Conservation (phyloP, 2,113 vertebrate genomes). For the Morone chrysops region DNA sequence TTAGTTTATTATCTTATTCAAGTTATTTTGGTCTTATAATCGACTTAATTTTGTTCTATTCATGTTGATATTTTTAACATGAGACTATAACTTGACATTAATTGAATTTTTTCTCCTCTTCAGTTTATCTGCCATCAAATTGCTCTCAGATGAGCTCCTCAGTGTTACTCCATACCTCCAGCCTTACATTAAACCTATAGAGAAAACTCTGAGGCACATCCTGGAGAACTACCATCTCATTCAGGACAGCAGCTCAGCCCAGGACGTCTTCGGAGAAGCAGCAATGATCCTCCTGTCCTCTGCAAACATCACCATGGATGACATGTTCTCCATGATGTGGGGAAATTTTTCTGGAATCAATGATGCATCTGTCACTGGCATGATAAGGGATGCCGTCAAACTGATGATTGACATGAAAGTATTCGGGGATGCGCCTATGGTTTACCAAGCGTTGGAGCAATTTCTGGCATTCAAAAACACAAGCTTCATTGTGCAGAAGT, state of each 20-base stretch:
- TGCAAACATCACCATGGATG: slow-evolving; percentile 65
- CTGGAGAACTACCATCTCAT: slow-evolving; percentile 51
- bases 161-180: slow-evolving; percentile 44
- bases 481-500: slow-evolving; percentile 49
- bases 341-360: slow-evolving; percentile 28
- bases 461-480: slow-evolving; percentile 57
- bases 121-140: slow-evolving; percentile 68
- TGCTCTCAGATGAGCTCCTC: slow-evolving; percentile 60
- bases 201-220: slow-evolving; percentile 62
- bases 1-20: not conserved
- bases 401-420: slow-evolving; percentile 54
- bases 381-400: slow-evolving; percentile 53
- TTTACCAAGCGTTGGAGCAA: slow-evolving; percentile 68
- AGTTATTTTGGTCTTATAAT: not conserved
- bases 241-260: slow-evolving; percentile 29
- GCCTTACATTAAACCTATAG: slow-evolving; percentile 58
- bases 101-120: slow-evolving; percentile 33
- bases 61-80: not conserved
- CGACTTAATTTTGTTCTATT: not conserved
- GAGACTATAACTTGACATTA: not conserved
- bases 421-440: slow-evolving; percentile 62
- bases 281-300: slow-evolving; percentile 62
- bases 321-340: slow-evolving; percentile 39
- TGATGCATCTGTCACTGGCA: slow-evolving; percentile 11
- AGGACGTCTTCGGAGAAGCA: slow-evolving; percentile 68